Evolutionary conservation across 2,797 vertebrate genomes (phyloP), one percentile per base, ranked within the genome.

Genomic region (Austrolebias charrua): DNA sequence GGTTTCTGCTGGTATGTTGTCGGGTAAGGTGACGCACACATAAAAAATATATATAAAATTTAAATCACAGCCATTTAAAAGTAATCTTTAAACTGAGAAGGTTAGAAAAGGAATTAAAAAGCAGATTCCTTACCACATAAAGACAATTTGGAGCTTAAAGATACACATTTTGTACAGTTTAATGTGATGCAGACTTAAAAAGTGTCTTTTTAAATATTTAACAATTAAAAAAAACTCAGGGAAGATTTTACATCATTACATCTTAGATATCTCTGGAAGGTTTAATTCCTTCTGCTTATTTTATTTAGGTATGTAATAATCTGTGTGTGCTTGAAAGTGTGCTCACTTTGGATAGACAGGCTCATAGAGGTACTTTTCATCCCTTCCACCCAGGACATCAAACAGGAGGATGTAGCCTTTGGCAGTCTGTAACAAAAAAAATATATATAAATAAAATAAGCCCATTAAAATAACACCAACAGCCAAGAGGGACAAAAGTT

Each of bases 341-440:
- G 93, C 97, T 96, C 88, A 99, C 97, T 94, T 98, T 66, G 95
- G 95, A 91, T 96, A 98, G 55, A 98, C 65, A 1, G 96, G 95
- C 74, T 98, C 96, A 80, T 98, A 99, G 78, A 99, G 94, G 75
- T 91, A 96, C 69, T 94, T 97, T 81, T 98, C 96, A 43, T 94
- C 94, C 60, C 93, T 92, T 79, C 91, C 85, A 58, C 93, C 93
- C 20, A 92, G 75, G 52, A 99, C 93, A 81, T 95, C 95, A 83
- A 99, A 99, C 90, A 99, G 91, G 47, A 99, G 92, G 85, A 98
- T 92, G 80, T 98, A 99, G 88, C 97, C 96, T 88, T 97, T 95
- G 85, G 93, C 93, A 56, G 96, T 95, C 97, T 99, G 92, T 91
- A 94, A 93, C 72, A 19, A 38, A 38, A 3, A 81, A 15, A 80